phyloP scores from a whole-genome alignment of 1,140 invertebrate species.

The Lepidurus arcticus region DNA sequence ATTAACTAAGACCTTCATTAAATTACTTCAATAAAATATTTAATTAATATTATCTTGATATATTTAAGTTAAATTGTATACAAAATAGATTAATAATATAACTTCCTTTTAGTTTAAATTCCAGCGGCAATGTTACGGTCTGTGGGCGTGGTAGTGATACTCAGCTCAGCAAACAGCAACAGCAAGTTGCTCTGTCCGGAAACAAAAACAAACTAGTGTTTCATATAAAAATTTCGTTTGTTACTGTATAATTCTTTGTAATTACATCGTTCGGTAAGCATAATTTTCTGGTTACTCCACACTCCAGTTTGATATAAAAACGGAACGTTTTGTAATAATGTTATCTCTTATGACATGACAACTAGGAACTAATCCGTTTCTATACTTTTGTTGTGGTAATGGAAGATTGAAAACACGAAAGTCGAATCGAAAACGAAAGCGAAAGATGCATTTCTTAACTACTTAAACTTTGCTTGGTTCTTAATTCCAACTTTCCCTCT shows the following conservation, averaged over 20 bases:
- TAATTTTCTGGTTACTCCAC: no score
- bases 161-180: slow-evolving; percentile 18
- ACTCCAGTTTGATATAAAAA: no score
- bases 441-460: neutral
- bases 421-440: no score
- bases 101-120: neutral
- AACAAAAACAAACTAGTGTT: slow-evolving; percentile 11
- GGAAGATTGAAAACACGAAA: neutral
- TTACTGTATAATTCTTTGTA: neutral
- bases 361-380: neutral
- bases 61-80: neutral
- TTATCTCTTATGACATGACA: neutral
- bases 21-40: neutral
- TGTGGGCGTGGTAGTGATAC: neutral
- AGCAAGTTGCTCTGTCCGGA: neutral
- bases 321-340: neutral
- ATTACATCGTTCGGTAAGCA: neutral
- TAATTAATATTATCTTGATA: neutral
- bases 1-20: neutral
- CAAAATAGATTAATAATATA: neutral
- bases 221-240: neutral
- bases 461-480: neutral
- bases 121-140: neutral
- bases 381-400: neutral
- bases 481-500: neutral